Base-by-base conservation (phyloP, 2,113 vertebrate species). In the Percina caprodes region DNA sequence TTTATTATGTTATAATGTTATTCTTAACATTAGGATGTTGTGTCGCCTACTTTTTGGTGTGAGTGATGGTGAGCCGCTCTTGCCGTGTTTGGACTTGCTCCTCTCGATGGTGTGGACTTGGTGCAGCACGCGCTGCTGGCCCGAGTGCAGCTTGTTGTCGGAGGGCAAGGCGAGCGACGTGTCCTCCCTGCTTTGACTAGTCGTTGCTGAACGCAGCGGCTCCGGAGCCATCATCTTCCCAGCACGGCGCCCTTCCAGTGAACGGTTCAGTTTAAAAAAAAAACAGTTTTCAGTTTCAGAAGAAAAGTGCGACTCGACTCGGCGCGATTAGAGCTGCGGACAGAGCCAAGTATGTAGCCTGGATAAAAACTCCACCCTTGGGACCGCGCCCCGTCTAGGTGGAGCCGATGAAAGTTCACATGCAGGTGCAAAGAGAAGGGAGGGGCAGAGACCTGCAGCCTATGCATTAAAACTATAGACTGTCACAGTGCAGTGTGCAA, bases 161-260 rank as follows among this genome's bases (percentile, higher is more conserved):
- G 92, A 92, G 39, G 95, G 95, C 35, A 95, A n/a, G 30, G 92
- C 93, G 49, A 95, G 93, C 42, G 95, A 95, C n/a, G 95, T 95
- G 89, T 95, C 94, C 30, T 95, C 95, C 18, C 2, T 19, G n/a
- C 6, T 2, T 3, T 30, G 33, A 26, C 16, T 0, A 51, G 5
- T 58, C 72, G 69, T 79, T 3, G 91, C 88, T 11, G 94, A 94
- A 21, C 86, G 86, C 80, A 95, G 74, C 77, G 94, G 92, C 6
- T 93, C 94, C 73, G 69, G 65, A 54, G 62, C 48, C 74, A 90
- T 92, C 92, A 87, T 94, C 42, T 78, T 92, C 63, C 42, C 18
- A 6, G 6, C 16, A 52, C 42, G 15, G 45, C n/a, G n/a, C 18
- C 58, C 77, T 56, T 52, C 23, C 2, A 30, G 35, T 16, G 2